Evolutionary conservation across 2,113 vertebrate genomes (phyloP).

Genomic region (Bos taurus): ARS-UCD2.0 NC_037338.1:85209501-85210000

Average conservation of each 20-base stretch:
- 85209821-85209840: not conserved
- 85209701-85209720: not conserved
- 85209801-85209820: too few species aligned
- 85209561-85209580: not conserved
- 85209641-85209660: not conserved
- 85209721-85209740: not conserved
- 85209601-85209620: not conserved
- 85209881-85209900: not conserved
- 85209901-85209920: not conserved
- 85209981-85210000: not conserved
- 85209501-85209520: not conserved
- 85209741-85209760: not conserved
- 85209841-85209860: not conserved
- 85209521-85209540: not conserved
- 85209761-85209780: not conserved
- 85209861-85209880: not conserved
- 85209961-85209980: not conserved
- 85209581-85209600: not conserved
- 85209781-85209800: too few species aligned
- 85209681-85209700: not conserved
- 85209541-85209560: not conserved
- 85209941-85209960: not conserved
- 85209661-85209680: not conserved
- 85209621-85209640: not conserved
- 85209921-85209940: not conserved